phyloP scores from a whole-genome alignment of 2,888 invertebrate species.

The Rhopalosiphum nymphaeae region DNA sequence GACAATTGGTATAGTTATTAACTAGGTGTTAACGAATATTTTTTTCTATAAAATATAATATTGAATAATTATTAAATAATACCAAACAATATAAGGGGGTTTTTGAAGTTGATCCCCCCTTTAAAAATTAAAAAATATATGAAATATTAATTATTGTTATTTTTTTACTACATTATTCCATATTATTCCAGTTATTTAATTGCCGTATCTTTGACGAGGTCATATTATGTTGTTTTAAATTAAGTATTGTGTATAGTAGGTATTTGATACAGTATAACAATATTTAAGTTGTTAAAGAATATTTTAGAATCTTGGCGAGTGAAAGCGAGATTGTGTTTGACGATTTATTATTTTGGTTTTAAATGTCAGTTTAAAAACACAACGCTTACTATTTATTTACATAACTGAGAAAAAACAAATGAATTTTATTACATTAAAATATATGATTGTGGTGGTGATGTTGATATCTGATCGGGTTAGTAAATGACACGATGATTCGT shows the following conservation, averaged over 20 bases:
- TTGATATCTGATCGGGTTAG: slow-evolving; percentile 47
- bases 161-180: neutral
- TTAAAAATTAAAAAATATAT: too few species aligned
- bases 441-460: neutral
- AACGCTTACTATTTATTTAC: neutral
- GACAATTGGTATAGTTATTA: neutral
- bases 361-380: neutral
- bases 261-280: slow-evolving; percentile 19
- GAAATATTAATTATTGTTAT: too few species aligned
- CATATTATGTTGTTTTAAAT: neutral
- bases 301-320: slow-evolving; percentile 4
- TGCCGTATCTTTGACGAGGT: neutral
- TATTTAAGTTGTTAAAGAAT: slow-evolving; percentile 21
- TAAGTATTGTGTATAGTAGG: neutral
- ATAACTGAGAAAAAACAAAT: neutral
- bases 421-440: slow-evolving; percentile 36
- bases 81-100: too few species aligned
- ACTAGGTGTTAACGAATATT: neutral
- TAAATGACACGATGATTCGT: slow-evolving; percentile 21
- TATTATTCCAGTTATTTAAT: neutral
- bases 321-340: neutral
- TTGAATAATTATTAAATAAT: neutral
- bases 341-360: slow-evolving; percentile 49
- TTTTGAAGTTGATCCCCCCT: too few species aligned
- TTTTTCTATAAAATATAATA: neutral